Evolutionary conservation across 2,888 invertebrate species (phyloP), one percentile per base, ranked within the genome.

Genomic region (Eupeodes latifasciatus): DNA sequence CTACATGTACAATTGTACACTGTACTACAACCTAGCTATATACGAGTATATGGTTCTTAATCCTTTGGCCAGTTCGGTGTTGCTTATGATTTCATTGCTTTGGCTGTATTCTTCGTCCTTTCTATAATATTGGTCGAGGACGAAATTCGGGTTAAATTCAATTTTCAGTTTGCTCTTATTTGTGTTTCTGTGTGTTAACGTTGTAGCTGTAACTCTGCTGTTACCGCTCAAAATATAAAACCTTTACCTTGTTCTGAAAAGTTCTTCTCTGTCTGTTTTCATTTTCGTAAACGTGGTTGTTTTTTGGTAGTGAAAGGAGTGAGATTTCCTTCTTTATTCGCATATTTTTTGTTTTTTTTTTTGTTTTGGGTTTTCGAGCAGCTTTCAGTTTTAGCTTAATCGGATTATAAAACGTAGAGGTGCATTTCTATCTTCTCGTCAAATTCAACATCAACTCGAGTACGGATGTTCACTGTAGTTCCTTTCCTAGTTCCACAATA

Each of bases 321-420:
- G 66, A 19, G 47, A 14, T 40, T 16, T n/a, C n/a, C n/a, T 61
- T n/a, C 16, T 16, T 62, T 40, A 16, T 16, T 10, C 19, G 55
- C 7, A 16, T 16, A 40, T 16, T n/a, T 36, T 16, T 10, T 44
- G 55, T 19, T 16, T 62, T 16, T n/a, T 36, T 16, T 10, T 44
- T 71, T 19, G 19, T n/a, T 64, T 47, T 47, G 4, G 11, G 2
- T 14, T 34, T 1, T 34, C 11, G 14, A 19, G 4, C 49, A 67
- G 51, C 36, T 67, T 71, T 55, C 55, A 78, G 53, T 64, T 11
- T 36, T 47, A 36, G 71, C 47, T 72, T 76, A 83, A 87, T 87
- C 86, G 80, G 83, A 83, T 87, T 87, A 80, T 80, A 83, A 64
- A 61, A 34, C 61, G 53, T 53, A 49, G 51, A 72, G 71, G 57